phyloP scores from a whole-genome alignment of 1,140 invertebrate genomes.

The Eriocheir sinensis region DNA sequence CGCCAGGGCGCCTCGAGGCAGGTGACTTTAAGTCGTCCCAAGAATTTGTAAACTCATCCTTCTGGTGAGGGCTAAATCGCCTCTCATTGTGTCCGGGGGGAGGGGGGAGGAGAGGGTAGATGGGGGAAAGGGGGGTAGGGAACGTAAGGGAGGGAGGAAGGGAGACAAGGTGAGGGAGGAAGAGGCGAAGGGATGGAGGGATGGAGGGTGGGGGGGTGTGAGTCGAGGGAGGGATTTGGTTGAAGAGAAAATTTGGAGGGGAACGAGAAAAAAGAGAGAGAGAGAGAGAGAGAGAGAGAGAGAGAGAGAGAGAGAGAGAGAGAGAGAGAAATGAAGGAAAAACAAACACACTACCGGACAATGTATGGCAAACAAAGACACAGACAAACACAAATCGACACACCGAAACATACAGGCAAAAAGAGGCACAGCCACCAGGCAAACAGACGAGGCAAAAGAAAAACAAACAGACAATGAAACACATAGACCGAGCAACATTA shows the following conservation, averaged over 20 bases:
- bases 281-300: not conserved
- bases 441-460: not conserved
- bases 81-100: not conserved
- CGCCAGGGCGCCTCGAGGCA: not conserved
- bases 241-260: too few relatives aligned
- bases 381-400: not conserved
- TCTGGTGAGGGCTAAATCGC: slow-evolving; percentile 21
- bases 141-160: too few relatives aligned
- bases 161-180: not conserved
- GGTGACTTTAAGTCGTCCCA: slow-evolving; percentile 12
- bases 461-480: not conserved
- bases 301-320: not conserved
- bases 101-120: not conserved
- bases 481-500: not conserved
- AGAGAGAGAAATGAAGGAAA: slow-evolving; percentile 24
- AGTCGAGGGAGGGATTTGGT: not conserved
- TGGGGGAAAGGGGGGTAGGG: not conserved
- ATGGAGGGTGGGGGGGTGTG: not conserved
- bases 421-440: not conserved
- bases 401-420: not conserved
- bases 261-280: too few relatives aligned
- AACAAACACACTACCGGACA: too few relatives aligned
- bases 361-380: too few relatives aligned
- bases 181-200: not conserved
- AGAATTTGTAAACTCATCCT: slow-evolving; percentile 25